Percentiles rank a stretch among this genome's conserved stretches.
Evolutionary conservation across 2,888 invertebrate genomes (phyloP).

Genomic region (Catocala fraxini): DNA sequence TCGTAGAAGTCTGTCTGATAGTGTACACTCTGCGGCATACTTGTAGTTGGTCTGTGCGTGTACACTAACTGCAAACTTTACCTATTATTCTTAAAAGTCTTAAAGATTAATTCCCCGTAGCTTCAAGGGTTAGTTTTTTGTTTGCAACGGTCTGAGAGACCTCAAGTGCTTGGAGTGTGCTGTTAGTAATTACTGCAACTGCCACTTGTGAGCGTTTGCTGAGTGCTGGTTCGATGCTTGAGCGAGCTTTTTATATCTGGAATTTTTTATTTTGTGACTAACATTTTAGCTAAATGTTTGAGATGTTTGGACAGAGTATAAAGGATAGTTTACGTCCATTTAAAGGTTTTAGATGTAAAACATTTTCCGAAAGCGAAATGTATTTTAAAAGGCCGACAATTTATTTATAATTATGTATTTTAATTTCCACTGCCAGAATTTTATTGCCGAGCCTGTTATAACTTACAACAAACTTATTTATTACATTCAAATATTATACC

Average conservation of each 20-base stretch:
- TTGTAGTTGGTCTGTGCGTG: not conserved
- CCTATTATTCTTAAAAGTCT: constrained; percentile 12
- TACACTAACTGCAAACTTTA: not conserved
- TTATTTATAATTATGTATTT: too few relatives aligned
- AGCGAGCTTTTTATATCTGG: constrained; percentile 38
- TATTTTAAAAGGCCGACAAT: too few relatives aligned
- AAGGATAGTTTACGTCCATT: too few relatives aligned
- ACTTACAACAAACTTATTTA: too few relatives aligned
- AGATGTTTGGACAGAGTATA: too few relatives aligned
- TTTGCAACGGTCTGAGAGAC: constrained; percentile 39
- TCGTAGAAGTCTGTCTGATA: not conserved
- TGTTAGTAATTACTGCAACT: constrained; percentile 60
- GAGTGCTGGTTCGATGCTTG: constrained; percentile 48
- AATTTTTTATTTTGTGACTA: constrained; percentile 7
- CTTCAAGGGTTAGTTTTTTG: constrained; percentile 39
- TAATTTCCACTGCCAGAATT: too few relatives aligned
- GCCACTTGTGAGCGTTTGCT: constrained; percentile 63
- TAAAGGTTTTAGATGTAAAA: too few relatives aligned
- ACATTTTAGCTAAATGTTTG: not conserved
- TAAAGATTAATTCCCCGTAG: constrained; percentile 17
- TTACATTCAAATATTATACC: too few relatives aligned
- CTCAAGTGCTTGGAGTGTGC: constrained; percentile 47
- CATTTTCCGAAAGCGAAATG: too few relatives aligned
- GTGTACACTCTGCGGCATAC: not conserved
- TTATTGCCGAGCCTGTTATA: too few relatives aligned